Conservation (phyloP, 2,888 invertebrate genomes). For the Mellilla xanthometata region DNA sequence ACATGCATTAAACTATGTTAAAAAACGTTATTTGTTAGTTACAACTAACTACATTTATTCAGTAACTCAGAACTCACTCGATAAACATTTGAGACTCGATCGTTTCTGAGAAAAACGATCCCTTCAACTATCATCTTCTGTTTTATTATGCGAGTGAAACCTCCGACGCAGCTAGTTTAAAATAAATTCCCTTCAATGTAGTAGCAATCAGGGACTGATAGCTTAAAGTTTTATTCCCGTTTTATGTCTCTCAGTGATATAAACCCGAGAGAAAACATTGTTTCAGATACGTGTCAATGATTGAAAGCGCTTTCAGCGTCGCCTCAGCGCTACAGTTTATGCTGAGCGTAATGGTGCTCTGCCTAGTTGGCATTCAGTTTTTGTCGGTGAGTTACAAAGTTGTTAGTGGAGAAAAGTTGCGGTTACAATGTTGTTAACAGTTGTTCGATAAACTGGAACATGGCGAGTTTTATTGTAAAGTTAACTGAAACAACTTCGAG, state of each 20-base stretch:
- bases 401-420: conserved; percentile 1
- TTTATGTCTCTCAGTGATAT: conserved; percentile 15
- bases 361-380: conserved; percentile 73
- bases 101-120: no score
- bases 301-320: conserved; percentile 73
- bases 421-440: conserved; percentile 10
- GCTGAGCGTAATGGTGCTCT: conserved; percentile 77
- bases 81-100: no score
- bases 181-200: conserved; percentile 9
- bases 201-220: conserved; percentile 12
- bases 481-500: no score
- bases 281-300: conserved; percentile 76
- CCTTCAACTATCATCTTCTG: no score
- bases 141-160: no score
- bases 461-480: background rate
- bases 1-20: no score
- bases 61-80: no score
- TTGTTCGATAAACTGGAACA: conserved; percentile 6
- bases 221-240: conserved; percentile 14
- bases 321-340: conserved; percentile 76
- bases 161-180: no score
- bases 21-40: no score
- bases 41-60: no score
- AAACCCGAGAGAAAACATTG: conserved; percentile 23
- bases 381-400: conserved; percentile 56